Evolutionary conservation across 2,797 vertebrate species (phyloP), one percentile per base, ranked within the genome.

Genomic region (Lepilemur septentrionalis): DNA sequence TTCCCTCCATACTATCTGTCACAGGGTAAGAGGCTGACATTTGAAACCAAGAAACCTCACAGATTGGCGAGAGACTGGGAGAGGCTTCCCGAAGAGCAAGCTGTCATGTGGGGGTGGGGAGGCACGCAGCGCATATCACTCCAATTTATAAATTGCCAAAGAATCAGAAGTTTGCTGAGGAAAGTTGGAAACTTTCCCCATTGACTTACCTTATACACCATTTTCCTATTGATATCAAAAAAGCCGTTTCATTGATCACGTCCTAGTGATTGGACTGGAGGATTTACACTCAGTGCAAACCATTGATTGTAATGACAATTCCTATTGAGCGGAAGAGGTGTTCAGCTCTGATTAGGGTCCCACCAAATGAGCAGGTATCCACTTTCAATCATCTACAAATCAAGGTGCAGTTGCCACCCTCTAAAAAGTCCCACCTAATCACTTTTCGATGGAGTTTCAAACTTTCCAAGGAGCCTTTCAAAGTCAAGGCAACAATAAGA

Each of bases 231-330:
- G 95, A 28, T 92, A 65, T 86, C 79, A 97, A 92, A 97, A 89
- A 48, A 80, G 50, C 57, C 32, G 35, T 61, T 30, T 76, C 52
- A 95, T 93, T 85, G 93, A 98, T 98, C 95, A 78, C 70, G 93
- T 78, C 73, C 72, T 70, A 25, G 5, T 79, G 89, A 80, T 61
- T 57, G 28, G 20, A 82, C 79, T 80, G 20, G 25, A 52, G 86
- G 89, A 94, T 98, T 92, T 92, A 30, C 22, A 94, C 97, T 96
- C 89, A 79, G 93, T 69, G 91, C 69, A 72, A 94, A 55, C 61
- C 97, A 94, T 94, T 94, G 96, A 95, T 94, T 90, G 89, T 81
- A 97, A 97, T 61, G 89, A 85, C 81, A 75, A 95, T 98, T 97
- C 94, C 96, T 90, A 97, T 43, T 82, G 96, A 93, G 86, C 96